A percentile compares a stretch with the other conserved stretches of the same genome.
These are phyloP conservation scores for Labia minor DNA, from an alignment of 2,888 invertebrate genomes.

Conservation along the genomic window DNA sequence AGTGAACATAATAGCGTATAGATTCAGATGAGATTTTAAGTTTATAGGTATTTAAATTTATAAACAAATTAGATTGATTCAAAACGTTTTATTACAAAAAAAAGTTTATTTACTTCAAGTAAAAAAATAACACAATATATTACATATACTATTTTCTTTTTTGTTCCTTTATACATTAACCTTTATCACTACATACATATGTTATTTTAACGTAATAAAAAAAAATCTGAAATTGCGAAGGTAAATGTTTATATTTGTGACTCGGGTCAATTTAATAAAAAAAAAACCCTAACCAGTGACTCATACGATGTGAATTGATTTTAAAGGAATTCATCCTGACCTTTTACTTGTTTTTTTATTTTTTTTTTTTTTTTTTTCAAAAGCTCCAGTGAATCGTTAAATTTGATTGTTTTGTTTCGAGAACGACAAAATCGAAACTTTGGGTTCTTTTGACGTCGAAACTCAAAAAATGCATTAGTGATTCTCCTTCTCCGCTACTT, in stretches of 20 bases:
- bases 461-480: conserved; percentile 13
- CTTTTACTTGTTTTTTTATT: background rate
- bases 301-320: background rate
- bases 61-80: no score
- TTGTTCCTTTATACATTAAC: no score
- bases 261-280: background rate
- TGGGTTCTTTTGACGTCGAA: background rate
- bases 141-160: no score
- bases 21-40: no score
- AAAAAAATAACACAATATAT: no score
- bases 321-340: background rate
- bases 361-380: background rate
- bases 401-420: conserved; percentile 1
- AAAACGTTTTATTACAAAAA: no score
- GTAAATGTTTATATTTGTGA: background rate
- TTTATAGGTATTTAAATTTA: no score
- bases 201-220: no score
- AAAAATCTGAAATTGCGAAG: no score
- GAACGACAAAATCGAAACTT: background rate
- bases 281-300: background rate
- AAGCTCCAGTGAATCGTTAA: conserved; percentile 7
- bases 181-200: no score
- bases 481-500: background rate
- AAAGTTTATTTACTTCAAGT: no score
- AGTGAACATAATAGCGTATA: no score